These are phyloP conservation scores for Pantherophis guttatus DNA, from an alignment of 2,113 vertebrate genomes.

Conservation along the genomic window DNA sequence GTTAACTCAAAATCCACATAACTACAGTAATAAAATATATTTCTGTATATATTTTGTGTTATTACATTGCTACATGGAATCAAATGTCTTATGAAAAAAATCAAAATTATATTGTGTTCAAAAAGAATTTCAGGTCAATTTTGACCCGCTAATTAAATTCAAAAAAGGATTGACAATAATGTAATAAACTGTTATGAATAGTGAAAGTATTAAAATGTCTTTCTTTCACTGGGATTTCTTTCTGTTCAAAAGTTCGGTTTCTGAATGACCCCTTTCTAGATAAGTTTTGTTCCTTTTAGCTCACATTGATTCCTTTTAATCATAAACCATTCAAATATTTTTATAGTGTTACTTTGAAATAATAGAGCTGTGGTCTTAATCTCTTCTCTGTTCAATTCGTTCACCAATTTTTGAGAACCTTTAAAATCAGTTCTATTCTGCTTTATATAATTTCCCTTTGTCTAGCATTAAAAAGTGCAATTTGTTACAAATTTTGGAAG, in stretches of 20 bases:
- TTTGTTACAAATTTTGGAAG: neutral
- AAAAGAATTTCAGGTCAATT: neutral
- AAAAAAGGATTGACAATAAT: conserved; percentile 20
- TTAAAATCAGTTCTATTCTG: neutral
- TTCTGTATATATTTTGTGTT: neutral
- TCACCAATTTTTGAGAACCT: neutral
- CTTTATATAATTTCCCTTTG: neutral
- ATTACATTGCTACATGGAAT: neutral
- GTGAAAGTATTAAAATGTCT: neutral
- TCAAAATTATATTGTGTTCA: neutral
- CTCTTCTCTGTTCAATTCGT: conserved; percentile 6
- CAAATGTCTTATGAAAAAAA: neutral
- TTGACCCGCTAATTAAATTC: neutral
- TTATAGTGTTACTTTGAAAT: conserved; percentile 22
- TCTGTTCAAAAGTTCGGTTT: neutral
- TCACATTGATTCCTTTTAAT: conserved; percentile 25
- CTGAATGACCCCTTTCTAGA: conserved; percentile 12
- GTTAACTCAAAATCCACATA: neutral
- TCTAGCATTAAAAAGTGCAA: neutral
- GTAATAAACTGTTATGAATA: neutral
- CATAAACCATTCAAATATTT: neutral
- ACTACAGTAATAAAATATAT: neutral
- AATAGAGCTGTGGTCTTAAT: neutral
- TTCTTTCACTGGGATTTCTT: neutral
- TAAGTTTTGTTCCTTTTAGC: neutral